Evolutionary conservation across 2,113 vertebrate species (phyloP).

Genomic region (Aplodontia rufa): DNA sequence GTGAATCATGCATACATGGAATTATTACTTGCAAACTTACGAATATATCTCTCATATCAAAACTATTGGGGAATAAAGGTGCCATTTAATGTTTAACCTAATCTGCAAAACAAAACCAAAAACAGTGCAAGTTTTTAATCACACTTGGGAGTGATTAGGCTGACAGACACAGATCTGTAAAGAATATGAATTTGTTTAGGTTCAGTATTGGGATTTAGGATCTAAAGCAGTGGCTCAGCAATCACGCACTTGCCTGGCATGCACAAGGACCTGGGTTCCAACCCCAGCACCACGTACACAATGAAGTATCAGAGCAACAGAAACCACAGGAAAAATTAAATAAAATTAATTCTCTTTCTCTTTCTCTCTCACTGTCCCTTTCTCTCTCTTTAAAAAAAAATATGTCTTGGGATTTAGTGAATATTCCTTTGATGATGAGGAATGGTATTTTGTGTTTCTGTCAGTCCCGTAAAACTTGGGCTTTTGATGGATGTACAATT

Average conservation of each 20-base stretch:
- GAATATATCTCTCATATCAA: slow-evolving; percentile 27
- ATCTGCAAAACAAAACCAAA: background rate
- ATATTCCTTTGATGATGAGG: background rate
- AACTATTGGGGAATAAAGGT: background rate
- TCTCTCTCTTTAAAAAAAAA: too few relatives aligned
- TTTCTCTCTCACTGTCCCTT: too few relatives aligned
- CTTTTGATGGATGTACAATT: background rate
- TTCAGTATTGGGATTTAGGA: background rate
- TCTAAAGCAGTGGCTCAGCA: too few relatives aligned
- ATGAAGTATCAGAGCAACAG: too few relatives aligned
- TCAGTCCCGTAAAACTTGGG: background rate
- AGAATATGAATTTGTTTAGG: background rate
- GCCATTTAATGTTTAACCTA: background rate
- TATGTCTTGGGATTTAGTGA: background rate
- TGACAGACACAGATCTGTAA: background rate
- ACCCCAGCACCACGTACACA: too few relatives aligned
- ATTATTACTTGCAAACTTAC: background rate
- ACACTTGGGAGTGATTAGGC: background rate
- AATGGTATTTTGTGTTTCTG: background rate
- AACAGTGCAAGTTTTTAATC: background rate
- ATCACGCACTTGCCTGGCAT: too few relatives aligned
- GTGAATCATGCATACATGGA: background rate
- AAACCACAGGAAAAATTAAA: too few relatives aligned
- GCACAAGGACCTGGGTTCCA: too few relatives aligned
- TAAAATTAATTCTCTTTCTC: too few relatives aligned